These are phyloP conservation scores for Macrotus californicus DNA, from an alignment of 2,113 vertebrate genomes.

Conservation along the genomic window DNA sequence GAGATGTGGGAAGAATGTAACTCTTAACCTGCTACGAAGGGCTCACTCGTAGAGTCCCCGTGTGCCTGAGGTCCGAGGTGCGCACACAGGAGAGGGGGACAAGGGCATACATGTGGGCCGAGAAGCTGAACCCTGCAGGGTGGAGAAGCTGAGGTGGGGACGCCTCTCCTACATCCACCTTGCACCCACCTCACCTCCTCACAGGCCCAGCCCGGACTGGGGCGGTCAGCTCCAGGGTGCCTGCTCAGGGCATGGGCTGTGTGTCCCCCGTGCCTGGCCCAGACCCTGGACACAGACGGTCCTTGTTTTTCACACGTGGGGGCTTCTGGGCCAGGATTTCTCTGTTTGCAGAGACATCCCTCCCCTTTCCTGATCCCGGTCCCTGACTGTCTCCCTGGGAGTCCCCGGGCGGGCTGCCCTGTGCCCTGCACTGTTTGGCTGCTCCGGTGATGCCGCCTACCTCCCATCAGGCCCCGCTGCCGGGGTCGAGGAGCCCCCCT, in stretches of 20 bases:
- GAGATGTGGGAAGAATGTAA: accelerated
- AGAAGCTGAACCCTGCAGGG: background rate
- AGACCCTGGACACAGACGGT: background rate
- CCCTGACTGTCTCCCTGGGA: background rate
- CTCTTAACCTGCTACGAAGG: background rate
- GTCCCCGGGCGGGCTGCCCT: background rate
- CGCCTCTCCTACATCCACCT: background rate
- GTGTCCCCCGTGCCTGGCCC: background rate
- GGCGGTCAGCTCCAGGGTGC: background rate
- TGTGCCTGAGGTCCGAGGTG: background rate
- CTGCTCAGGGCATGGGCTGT: background rate
- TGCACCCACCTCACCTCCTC: background rate
- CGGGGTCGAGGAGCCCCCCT: background rate
- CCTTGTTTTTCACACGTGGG: background rate
- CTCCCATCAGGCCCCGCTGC: background rate
- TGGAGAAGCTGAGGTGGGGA: background rate
- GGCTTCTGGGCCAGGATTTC: background rate
- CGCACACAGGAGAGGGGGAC: background rate
- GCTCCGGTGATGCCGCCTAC: background rate
- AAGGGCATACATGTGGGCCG: background rate
- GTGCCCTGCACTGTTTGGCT: accelerated
- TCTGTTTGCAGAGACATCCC: background rate
- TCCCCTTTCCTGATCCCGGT: background rate
- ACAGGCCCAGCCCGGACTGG: background rate
- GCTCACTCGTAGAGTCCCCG: accelerated